Conservation (phyloP, 1,140 invertebrate genomes). For the Drosophila pachea region DNA sequence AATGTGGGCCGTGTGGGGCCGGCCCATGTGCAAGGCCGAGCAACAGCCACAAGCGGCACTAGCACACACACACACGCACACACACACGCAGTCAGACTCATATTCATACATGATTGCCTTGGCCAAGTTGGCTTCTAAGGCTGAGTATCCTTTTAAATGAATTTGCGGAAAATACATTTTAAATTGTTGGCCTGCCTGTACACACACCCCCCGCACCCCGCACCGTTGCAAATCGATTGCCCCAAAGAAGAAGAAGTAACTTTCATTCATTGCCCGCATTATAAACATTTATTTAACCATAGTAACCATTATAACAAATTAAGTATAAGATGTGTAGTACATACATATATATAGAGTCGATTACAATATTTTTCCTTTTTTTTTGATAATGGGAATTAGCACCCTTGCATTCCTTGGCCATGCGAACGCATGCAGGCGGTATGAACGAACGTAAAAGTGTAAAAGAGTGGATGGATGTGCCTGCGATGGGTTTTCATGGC, state of each 20-base stretch:
- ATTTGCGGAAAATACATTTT: conserved; percentile 61
- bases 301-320: too few relatives aligned
- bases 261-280: too few relatives aligned
- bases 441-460: conserved; percentile 2
- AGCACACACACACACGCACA: conserved; percentile 19
- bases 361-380: too few relatives aligned
- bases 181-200: conserved; percentile 50
- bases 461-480: conserved; percentile 7
- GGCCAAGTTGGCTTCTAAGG: conserved; percentile 54
- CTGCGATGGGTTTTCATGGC: conserved; percentile 40
- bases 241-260: too few relatives aligned
- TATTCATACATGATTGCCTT: conserved; percentile 37
- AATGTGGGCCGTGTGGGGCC: conserved; percentile 13
- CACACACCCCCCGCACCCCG: too few relatives aligned
- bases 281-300: too few relatives aligned
- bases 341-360: too few relatives aligned
- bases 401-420: conserved; percentile 29
- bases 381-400: too few relatives aligned
- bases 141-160: conserved; percentile 63
- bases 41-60: conserved; percentile 35
- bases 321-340: too few relatives aligned
- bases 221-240: too few relatives aligned
- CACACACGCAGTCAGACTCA: conserved; percentile 9
- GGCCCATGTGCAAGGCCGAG: conserved; percentile 56
- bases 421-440: conserved; percentile 36